These are phyloP conservation scores for Trachelus tabidus DNA, from an alignment of 2,888 invertebrate species.

Conservation along the genomic window DNA sequence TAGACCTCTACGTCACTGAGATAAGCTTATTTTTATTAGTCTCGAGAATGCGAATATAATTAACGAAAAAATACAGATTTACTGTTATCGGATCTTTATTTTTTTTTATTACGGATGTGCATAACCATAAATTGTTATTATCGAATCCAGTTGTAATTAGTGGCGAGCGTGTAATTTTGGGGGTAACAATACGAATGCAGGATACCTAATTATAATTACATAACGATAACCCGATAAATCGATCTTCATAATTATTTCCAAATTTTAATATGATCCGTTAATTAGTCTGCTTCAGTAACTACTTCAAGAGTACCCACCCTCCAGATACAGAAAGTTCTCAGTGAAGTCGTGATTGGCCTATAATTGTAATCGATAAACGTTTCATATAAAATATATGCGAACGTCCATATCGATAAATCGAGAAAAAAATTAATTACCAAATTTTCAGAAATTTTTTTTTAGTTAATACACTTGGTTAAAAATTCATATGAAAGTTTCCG, in stretches of 20 bases:
- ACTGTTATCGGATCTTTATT: neutral
- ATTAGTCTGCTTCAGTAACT: too few species aligned
- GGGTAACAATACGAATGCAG: too few species aligned
- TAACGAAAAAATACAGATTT: neutral
- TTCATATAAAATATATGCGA: neutral
- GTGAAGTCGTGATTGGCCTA: neutral
- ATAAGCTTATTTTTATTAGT: neutral
- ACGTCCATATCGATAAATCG: neutral
- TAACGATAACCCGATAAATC: too few species aligned
- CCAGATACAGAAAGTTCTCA: too few species aligned
- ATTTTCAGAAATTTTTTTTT: neutral
- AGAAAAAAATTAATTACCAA: neutral
- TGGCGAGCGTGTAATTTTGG: neutral
- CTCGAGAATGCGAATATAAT: neutral
- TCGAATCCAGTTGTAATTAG: neutral
- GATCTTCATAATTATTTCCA: too few species aligned
- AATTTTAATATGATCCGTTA: too few species aligned
- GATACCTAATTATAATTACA: neutral
- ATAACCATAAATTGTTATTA: neutral
- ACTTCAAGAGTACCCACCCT: too few species aligned
- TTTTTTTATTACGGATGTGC: neutral
- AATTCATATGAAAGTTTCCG: too few species aligned
- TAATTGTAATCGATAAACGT: neutral
- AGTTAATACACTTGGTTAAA: neutral
- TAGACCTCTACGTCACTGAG: neutral